Percentiles rank a stretch among this genome's conserved stretches.
Evolutionary conservation across 2,888 invertebrate species (phyloP).

Genomic region (Anodontia alba): DNA sequence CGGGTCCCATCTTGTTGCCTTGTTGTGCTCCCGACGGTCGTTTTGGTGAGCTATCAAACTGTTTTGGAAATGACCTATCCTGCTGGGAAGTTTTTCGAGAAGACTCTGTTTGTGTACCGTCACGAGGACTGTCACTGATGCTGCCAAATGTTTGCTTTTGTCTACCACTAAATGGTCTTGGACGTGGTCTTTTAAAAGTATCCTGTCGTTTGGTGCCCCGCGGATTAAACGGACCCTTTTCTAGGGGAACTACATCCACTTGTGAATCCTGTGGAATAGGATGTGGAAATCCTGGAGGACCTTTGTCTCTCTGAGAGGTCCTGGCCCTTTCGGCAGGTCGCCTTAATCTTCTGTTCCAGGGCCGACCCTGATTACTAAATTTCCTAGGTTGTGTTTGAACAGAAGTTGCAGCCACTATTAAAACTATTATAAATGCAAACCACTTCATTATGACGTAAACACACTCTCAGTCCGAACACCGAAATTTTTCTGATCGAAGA

Average conservation of each 20-base stretch:
- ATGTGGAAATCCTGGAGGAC: background rate
- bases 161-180: background rate
- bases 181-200: background rate
- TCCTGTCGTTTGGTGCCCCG: background rate
- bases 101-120: background rate
- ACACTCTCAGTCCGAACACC: background rate
- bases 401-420: too few relatives aligned
- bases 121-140: background rate
- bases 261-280: background rate
- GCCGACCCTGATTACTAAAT: too few relatives aligned
- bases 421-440: background rate
- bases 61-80: background rate
- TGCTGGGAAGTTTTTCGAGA: background rate
- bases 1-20: background rate
- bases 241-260: background rate
- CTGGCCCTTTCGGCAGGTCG: background rate
- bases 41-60: background rate
- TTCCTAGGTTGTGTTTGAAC: background rate
- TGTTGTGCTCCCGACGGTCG: background rate
- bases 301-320: background rate
- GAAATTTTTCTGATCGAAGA: background rate
- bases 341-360: background rate
- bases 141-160: background rate
- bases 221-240: background rate
- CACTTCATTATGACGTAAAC: background rate